Base-by-base conservation (phyloP, 2,113 vertebrate genomes). In the Vulpes lagopus region DNA sequence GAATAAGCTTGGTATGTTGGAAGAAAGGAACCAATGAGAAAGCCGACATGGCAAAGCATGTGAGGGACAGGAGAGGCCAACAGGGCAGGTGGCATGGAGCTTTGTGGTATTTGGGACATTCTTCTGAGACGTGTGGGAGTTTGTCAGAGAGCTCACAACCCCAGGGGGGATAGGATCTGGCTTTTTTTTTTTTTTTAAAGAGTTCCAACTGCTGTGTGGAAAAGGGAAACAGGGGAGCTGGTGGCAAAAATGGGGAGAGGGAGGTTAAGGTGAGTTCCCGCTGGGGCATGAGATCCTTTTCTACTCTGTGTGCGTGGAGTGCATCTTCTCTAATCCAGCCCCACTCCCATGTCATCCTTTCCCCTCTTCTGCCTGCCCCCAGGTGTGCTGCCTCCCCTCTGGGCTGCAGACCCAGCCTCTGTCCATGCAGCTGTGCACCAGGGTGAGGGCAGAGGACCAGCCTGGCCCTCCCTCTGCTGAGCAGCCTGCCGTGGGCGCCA, bases 21-120 rank as follows among this genome's bases (percentile, higher is more conserved):
- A 4, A 22, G 49, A n/a, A 17, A 80, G 20, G 74, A 89, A 22
- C 65, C 55, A 2, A 2, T 0, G 12, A 1, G 83, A 43, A 71
- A 16, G 83, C 25, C 11, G 0, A 2, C 2, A 4, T 0, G 60
- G 51, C 4, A 0, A 17, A 27, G 38, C 0, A 0, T 0, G 49
- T 11, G 35, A 27, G 25, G 27, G 12, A 16, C 0, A 5, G 78
- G 71, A 5, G 27, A n/a, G 51, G 38, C 17, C 12, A 1, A 1
- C 35, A 8, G 67, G 43, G 30, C 38, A 62, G 35, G 57, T 4
- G 38, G 27, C 1, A 0, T 1, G 8, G 30, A 60, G 79, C 84
- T 17, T 38, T 11, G 64, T 35, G 53, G n/a, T 4, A 10, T 0
- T 0, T 17, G 22, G 22, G 35, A 78, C 32, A 2, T 38, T 35